These are phyloP conservation scores for Ageneiosus marmoratus DNA, from an alignment of 2,113 vertebrate genomes.

Conservation along the genomic window DNA sequence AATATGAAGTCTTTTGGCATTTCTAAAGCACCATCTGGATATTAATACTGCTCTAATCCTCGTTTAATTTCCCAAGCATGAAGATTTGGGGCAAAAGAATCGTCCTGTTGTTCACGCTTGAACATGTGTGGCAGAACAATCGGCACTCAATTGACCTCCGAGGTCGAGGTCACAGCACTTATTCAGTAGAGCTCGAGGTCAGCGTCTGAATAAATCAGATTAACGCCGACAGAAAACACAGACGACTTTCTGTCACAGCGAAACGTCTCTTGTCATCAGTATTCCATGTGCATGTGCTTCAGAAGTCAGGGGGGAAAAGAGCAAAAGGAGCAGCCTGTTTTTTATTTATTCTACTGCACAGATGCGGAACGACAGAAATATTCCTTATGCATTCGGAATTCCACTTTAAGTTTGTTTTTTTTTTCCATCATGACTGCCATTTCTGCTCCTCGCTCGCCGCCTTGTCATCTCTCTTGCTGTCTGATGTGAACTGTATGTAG, in stretches of 20 bases:
- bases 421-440: conserved; percentile 33
- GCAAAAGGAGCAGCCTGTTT: conserved; percentile 30
- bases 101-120: background rate
- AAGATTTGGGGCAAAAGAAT: background rate
- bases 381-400: conserved; percentile 49
- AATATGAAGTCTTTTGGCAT: background rate
- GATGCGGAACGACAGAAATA: conserved; percentile 44
- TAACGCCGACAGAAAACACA: conserved; percentile 17
- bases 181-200: conserved; percentile 26
- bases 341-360: conserved; percentile 47
- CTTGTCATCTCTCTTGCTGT: conserved; percentile 34
- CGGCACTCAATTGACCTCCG: background rate
- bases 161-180: conserved; percentile 14
- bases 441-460: conserved; percentile 4
- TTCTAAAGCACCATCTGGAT: background rate
- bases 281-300: conserved; percentile 25
- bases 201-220: conserved; percentile 43
- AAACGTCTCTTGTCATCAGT: conserved; percentile 36
- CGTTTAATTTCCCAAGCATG: background rate
- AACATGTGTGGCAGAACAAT: conserved; percentile 6
- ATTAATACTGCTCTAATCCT: conserved; percentile 6
- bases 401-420: conserved; percentile 29
- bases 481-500: conserved; percentile 36
- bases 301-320: background rate
- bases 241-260: conserved; percentile 19